phyloP scores from a whole-genome alignment of 2,113 vertebrate genomes.

The Peromyscus maniculatus region DNA sequence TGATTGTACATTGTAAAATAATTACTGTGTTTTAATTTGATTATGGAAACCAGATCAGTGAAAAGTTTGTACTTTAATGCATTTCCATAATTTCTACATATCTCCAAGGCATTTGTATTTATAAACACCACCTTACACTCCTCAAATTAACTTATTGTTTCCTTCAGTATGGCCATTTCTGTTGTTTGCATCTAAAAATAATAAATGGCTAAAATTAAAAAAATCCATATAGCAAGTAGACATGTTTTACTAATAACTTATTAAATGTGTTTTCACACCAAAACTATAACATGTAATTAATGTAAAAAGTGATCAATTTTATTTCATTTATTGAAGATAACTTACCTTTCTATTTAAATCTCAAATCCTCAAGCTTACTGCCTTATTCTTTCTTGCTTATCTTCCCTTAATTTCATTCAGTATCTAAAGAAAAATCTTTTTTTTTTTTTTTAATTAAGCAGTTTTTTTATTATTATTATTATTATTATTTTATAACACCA shows the following conservation, averaged over 20 bases:
- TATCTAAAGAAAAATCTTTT: not conserved
- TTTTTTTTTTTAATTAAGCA: no score
- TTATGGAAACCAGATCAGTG: not conserved
- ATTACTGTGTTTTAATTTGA: conserved; percentile 3
- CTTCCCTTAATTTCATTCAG: not conserved
- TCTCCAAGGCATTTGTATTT: not conserved
- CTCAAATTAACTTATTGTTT: not conserved
- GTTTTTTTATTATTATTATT: no score
- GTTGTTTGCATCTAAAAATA: not conserved
- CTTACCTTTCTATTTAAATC: not conserved
- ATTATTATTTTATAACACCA: no score
- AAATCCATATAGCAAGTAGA: not conserved
- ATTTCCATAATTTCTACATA: not conserved
- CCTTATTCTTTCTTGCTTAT: not conserved
- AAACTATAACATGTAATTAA: not conserved
- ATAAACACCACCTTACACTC: not conserved
- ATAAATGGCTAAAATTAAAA: conserved; percentile 24
- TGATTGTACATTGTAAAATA: not conserved
- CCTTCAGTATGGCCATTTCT: not conserved
- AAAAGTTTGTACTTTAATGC: not conserved
- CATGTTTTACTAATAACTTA: not conserved
- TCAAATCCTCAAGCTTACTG: not conserved
- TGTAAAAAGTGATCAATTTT: not conserved
- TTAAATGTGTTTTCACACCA: not conserved
- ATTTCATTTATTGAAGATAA: not conserved